Evolutionary conservation across 2,888 invertebrate species (phyloP).

Genomic region (Agonopterix heracliana): DNA sequence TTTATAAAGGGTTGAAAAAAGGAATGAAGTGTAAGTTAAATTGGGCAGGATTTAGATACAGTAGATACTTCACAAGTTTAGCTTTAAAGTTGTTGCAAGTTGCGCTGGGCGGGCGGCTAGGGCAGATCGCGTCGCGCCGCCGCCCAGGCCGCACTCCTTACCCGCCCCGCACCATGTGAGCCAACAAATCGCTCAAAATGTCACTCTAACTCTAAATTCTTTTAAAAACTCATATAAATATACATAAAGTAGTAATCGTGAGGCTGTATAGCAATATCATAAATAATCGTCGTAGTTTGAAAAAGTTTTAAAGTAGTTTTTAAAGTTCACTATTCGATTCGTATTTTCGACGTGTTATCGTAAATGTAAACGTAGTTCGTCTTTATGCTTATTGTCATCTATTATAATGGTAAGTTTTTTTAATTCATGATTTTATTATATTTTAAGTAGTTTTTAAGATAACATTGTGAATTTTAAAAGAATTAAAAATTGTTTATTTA

Average conservation of each 20-base stretch:
- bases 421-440: no score
- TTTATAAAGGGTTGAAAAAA: no score
- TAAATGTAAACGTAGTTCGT: slow-evolving; percentile 19
- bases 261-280: slow-evolving; percentile 30
- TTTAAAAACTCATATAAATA: slow-evolving; percentile 8
- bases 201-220: slow-evolving; percentile 24
- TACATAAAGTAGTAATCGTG: slow-evolving; percentile 16
- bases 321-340: slow-evolving; percentile 13
- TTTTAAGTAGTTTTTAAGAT: no score
- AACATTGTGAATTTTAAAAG: no score
- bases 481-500: no score
- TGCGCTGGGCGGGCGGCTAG: slow-evolving; percentile 33
- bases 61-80: no score
- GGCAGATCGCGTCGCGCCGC: slow-evolving; percentile 53
- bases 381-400: slow-evolving; percentile 27
- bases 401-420: slow-evolving; percentile 39
- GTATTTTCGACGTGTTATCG: slow-evolving; percentile 23
- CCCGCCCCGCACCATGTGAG: slow-evolving; percentile 34
- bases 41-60: no score
- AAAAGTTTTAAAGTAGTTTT: slow-evolving; percentile 34
- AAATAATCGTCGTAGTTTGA: slow-evolving; percentile 11
- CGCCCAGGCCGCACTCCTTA: slow-evolving; percentile 32
- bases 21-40: no score
- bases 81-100: not conserved
- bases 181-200: slow-evolving; percentile 14